Conservation (phyloP, 2,797 vertebrate species). For the Avahi laniger region DNA sequence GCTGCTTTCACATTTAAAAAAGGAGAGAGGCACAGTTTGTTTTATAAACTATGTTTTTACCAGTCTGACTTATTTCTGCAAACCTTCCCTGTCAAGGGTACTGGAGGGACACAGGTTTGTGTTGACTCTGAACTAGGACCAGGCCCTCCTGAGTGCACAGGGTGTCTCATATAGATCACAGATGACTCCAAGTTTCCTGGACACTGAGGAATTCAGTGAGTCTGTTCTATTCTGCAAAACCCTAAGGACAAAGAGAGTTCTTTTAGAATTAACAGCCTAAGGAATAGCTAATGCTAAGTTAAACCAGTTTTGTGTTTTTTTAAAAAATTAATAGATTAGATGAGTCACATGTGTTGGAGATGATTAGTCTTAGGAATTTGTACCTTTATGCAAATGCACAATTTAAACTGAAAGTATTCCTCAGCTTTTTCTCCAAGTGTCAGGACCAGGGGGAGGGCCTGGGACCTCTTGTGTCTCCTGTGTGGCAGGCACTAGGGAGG, state of each 20-base stretch:
- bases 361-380: neutral
- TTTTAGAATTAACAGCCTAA: neutral
- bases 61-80: neutral
- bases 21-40: neutral
- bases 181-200: neutral
- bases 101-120: neutral
- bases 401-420: neutral
- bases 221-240: neutral
- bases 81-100: neutral
- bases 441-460: no score
- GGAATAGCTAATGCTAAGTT: neutral
- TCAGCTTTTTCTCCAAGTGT: neutral
- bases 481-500: neutral
- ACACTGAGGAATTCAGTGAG: neutral
- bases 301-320: neutral
- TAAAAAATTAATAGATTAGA: neutral
- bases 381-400: neutral
- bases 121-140: neutral
- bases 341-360: neutral
- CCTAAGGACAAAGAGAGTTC: neutral
- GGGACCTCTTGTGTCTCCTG: neutral
- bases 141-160: neutral
- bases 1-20: neutral
- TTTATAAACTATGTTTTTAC: neutral
- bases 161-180: neutral